phyloP scores from a whole-genome alignment of 2,888 invertebrate species.

The Acleris sparsana region DNA sequence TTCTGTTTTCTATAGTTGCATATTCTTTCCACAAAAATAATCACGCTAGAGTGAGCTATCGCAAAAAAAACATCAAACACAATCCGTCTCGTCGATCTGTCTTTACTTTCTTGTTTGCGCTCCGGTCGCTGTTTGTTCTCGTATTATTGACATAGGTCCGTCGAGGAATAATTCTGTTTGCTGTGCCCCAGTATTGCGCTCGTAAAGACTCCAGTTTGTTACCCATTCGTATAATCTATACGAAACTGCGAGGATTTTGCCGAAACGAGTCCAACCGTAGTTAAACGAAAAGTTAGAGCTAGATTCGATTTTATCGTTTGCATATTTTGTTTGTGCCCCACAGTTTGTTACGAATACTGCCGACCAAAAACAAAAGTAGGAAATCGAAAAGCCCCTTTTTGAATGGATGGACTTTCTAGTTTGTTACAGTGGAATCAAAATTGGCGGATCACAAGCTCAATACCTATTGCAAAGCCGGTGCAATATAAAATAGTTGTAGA shows the following conservation, averaged over 20 bases:
- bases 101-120: constrained; percentile 14
- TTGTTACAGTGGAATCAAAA: too few species aligned
- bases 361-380: too few species aligned
- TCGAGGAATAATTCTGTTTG: constrained; percentile 28
- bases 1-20: background rate
- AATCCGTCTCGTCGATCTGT: constrained; percentile 6
- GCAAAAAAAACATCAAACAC: constrained; percentile 8
- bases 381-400: too few species aligned
- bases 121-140: constrained; percentile 6
- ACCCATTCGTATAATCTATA: constrained; percentile 16
- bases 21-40: background rate
- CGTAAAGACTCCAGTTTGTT: constrained; percentile 28
- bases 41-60: background rate
- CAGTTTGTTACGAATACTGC: too few species aligned
- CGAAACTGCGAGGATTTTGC: constrained; percentile 4
- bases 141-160: constrained; percentile 18
- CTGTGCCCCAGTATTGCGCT: constrained; percentile 14
- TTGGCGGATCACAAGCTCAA: too few species aligned
- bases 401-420: too few species aligned
- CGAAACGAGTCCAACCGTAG: background rate
- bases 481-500: too few species aligned
- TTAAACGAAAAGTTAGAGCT: constrained; percentile 8
- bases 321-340: background rate
- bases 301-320: constrained; percentile 4
- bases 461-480: too few species aligned